Conservation (phyloP, 2,113 vertebrate species). For the Irena cyanogastra region DNA sequence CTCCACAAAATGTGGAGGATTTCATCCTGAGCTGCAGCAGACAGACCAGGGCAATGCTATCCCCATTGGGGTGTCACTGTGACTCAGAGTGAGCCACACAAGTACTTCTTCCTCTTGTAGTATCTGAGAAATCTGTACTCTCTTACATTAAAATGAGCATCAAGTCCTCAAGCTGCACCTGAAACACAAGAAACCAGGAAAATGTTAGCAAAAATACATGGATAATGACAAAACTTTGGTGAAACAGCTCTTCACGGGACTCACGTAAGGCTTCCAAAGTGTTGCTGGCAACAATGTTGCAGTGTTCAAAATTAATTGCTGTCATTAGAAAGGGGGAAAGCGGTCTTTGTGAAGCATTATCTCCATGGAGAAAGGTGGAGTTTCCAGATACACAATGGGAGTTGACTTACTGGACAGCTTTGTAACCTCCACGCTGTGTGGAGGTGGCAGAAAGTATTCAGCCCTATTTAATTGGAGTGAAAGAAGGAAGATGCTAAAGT, state of each 20-base stretch:
- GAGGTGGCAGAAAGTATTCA: neutral
- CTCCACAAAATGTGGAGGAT: neutral
- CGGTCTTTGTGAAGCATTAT: rapidly evolving
- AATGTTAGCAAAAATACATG: neutral
- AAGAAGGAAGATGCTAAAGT: neutral
- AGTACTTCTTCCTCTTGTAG: neutral
- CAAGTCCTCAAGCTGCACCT: neutral
- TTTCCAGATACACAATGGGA: neutral
- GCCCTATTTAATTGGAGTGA: neutral
- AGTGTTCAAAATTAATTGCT: neutral
- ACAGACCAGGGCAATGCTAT: rapidly evolving
- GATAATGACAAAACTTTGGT: neutral
- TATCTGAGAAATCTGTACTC: neutral
- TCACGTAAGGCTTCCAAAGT: neutral
- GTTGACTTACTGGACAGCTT: neutral
- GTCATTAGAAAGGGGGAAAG: neutral
- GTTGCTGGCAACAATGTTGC: neutral
- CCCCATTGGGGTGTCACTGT: neutral
- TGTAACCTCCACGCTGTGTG: neutral
- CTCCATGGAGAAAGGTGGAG: neutral
- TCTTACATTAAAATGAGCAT: neutral
- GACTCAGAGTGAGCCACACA: neutral
- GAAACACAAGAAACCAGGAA: neutral
- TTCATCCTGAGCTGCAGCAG: neutral
- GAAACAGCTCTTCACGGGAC: neutral